phyloP scores from a whole-genome alignment of 2,888 invertebrate genomes.

The Tethea ocularis region DNA sequence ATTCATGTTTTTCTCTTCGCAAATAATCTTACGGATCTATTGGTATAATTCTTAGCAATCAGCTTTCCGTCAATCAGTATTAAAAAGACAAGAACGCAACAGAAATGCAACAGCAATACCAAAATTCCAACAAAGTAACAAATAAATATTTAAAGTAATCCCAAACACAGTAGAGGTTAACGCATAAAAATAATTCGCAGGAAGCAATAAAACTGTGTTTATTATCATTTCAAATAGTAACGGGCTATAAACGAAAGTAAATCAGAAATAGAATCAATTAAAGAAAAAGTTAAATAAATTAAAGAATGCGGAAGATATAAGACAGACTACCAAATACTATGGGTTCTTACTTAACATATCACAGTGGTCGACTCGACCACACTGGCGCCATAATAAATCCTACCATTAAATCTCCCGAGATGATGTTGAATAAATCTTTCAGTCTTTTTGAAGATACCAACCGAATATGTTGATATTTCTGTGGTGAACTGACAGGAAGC shows the following conservation, averaged over 20 bases:
- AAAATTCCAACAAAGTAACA: not conserved
- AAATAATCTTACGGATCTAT: not conserved
- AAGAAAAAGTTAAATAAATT: conserved; percentile 63
- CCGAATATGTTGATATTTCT: conserved; percentile 3
- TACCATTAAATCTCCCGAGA: conserved; percentile 4
- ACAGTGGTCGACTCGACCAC: conserved; percentile 31
- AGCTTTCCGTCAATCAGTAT: too few species aligned
- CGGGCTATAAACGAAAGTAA: conserved; percentile 58
- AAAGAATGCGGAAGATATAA: conserved; percentile 74
- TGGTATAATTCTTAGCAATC: too few species aligned
- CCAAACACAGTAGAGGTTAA: conserved; percentile 32
- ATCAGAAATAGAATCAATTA: conserved; percentile 64
- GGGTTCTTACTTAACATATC: conserved; percentile 45
- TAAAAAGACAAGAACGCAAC: too few species aligned
- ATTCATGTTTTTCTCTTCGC: not conserved
- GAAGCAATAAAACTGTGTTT: conserved; percentile 54
- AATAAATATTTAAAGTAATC: conserved; percentile 1
- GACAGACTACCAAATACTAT: conserved; percentile 48
- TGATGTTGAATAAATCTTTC: conserved; percentile 6
- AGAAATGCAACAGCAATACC: too few species aligned
- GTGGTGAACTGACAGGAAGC: conserved; percentile 41
- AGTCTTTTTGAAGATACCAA: conserved; percentile 5
- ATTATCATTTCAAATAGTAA: conserved; percentile 48
- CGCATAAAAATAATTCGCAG: conserved; percentile 40
- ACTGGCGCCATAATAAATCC: conserved; percentile 30